These are phyloP conservation scores for Caenorhabditis sp. DNA, from an alignment of 2,888 invertebrate genomes.

Conservation along the genomic window DNA sequence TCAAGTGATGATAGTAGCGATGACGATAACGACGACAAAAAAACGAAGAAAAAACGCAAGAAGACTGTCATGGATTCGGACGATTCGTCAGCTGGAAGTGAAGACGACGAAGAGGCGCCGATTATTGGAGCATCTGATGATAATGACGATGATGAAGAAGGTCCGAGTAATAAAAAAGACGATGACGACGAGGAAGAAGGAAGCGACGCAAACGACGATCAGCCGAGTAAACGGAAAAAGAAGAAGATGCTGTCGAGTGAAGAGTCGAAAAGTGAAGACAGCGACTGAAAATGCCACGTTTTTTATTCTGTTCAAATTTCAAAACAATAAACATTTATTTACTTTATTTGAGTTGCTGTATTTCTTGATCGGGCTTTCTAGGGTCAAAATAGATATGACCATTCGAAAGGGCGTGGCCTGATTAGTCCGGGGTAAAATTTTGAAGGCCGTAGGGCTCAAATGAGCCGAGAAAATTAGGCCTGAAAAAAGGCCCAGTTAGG, in stretches of 20 bases:
- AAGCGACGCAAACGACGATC: neutral
- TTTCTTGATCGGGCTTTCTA: no score
- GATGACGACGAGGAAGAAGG: neutral
- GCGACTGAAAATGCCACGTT: neutral
- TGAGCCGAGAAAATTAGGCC: no score
- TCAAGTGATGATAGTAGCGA: slow-evolving; percentile 28
- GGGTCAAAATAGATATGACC: no score
- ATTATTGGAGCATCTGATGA: slow-evolving; percentile 35
- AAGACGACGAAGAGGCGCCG: slow-evolving; percentile 18
- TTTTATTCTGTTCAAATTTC: neutral
- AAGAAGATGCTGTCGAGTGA: neutral
- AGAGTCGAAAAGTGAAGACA: neutral
- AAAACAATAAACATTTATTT: no score
- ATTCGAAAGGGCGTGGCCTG: no score
- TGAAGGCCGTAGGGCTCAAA: no score
- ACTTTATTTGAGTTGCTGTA: no score
- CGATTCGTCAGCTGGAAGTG: slow-evolving; percentile 21
- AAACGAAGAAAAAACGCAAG: slow-evolving; percentile 45
- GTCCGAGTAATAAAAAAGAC: neutral
- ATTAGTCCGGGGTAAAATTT: no score
- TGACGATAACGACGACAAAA: slow-evolving; percentile 32
- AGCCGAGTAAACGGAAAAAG: neutral
- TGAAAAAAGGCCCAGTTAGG: no score
- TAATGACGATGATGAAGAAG: slow-evolving; percentile 5
- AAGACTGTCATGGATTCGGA: slow-evolving; percentile 38